Base-by-base conservation (phyloP, 2,113 vertebrate species). In the Coptodon rendalli region DNA sequence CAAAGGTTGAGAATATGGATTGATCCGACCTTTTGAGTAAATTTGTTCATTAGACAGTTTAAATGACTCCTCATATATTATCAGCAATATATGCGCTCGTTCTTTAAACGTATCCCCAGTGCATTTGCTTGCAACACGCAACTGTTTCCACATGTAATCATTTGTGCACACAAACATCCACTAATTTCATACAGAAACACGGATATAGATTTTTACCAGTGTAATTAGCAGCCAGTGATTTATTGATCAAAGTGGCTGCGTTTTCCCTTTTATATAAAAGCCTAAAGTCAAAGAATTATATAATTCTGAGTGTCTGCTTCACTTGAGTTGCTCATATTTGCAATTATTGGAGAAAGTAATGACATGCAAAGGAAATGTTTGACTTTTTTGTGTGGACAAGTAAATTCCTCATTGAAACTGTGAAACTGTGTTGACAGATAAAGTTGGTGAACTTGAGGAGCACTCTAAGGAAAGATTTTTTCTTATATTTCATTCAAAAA, bases 191-290 rank as follows among this genome's bases (percentile, higher is more conserved):
- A 88, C 88, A 89, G 89, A 87, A 24, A 31, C 76, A 56, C 22
- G 80, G 81, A 86, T 11, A 24, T 56, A 84, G 81, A 93, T 90
- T 94, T 87, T 95, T 90, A 90, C 81, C 79, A 19, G 86, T 78
- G 83, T 52, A 95, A 97, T 96, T 95, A 96, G 89, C 92, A 85
- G 94, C 22, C 84, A 86, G 87, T 94, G 95, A 95, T 96, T 92
- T 94, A 96, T 93, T 94, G 94, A 95, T 94, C 95, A 93, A 91
- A 94, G 91, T 90, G 84, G 83, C 76, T 81, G 86, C 88, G 82
- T 83, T 90, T 87, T 40, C 63, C 91, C 80, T 86, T 80, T 61
- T 2, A 54, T 81, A 34, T 68, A 91, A 93, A 92, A 57, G 61
- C 84, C 87, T 86, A 80, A 78, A 92, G 92, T 92, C 87, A 89